Percentiles rank a stretch among this genome's conserved stretches.
phyloP scores from a whole-genome alignment of 2,888 invertebrate species.

The Lithosia quadra region DNA sequence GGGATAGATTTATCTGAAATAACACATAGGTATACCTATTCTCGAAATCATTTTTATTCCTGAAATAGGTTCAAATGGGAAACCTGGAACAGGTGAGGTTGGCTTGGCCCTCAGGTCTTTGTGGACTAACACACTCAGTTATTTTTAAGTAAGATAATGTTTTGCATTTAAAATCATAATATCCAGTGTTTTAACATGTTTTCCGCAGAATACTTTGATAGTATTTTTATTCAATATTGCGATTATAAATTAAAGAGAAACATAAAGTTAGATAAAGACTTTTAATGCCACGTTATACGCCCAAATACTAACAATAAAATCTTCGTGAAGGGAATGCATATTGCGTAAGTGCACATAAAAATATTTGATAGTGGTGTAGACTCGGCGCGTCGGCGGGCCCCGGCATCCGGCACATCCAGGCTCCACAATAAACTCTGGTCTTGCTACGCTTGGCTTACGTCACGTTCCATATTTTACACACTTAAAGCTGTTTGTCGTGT shows the following conservation, averaged over 20 bases:
- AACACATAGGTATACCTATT: too few relatives aligned
- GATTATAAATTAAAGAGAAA: neutral
- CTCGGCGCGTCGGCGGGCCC: conserved; percentile 53
- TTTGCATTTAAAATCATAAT: too few relatives aligned
- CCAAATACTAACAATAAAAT: neutral
- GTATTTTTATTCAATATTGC: neutral
- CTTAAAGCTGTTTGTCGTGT: conserved; percentile 87
- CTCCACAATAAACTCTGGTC: conserved; percentile 75
- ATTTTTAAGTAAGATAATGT: too few relatives aligned
- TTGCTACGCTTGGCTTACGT: conserved; percentile 80
- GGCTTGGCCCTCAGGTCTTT: too few relatives aligned
- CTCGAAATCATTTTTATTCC: too few relatives aligned
- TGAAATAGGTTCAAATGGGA: too few relatives aligned
- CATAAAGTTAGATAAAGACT: neutral
- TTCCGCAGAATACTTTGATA: neutral
- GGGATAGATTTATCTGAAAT: too few relatives aligned
- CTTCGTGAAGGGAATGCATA: conserved; percentile 34
- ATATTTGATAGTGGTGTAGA: conserved; percentile 53
- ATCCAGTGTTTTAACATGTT: too few relatives aligned
- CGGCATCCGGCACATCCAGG: conserved; percentile 72
- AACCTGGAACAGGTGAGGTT: too few relatives aligned
- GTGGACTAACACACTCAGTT: too few relatives aligned
- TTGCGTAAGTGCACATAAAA: conserved; percentile 53
- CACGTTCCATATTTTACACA: conserved; percentile 84
- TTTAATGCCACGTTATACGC: neutral